These are phyloP conservation scores for Eilema caniola DNA, from an alignment of 2,888 invertebrate species.

Conservation along the genomic window DNA sequence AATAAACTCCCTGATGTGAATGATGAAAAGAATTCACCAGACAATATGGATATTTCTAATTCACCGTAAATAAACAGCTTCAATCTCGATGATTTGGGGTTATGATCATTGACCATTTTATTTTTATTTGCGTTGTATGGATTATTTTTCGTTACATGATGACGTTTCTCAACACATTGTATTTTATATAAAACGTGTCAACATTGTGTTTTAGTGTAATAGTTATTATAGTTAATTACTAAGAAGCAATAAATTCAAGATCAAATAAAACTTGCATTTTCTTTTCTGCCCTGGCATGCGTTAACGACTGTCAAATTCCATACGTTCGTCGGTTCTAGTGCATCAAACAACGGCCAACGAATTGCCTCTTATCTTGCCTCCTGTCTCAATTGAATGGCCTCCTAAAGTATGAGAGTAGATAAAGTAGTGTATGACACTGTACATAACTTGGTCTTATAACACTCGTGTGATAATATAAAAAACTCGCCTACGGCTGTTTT, in stretches of 20 bases:
- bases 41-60: constrained; percentile 94
- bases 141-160: constrained; percentile 11
- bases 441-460: too few relatives aligned
- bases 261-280: constrained; percentile 12
- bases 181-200: constrained; percentile 26
- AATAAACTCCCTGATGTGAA: constrained; percentile 67
- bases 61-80: constrained; percentile 85
- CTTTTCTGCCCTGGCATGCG: too few relatives aligned
- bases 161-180: constrained; percentile 6
- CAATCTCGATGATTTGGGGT: neutral
- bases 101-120: constrained; percentile 19
- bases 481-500: too few relatives aligned
- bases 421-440: too few relatives aligned
- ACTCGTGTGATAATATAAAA: too few relatives aligned
- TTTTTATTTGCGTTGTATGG: constrained; percentile 18
- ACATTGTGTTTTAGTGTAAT: constrained; percentile 36
- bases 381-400: too few relatives aligned
- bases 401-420: too few relatives aligned
- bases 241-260: constrained; percentile 45
- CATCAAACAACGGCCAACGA: too few relatives aligned
- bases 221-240: constrained; percentile 32
- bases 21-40: constrained; percentile 88
- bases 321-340: too few relatives aligned
- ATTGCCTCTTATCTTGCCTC: too few relatives aligned
- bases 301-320: too few relatives aligned